phyloP scores from a whole-genome alignment of 1,140 invertebrate genomes.

The Lepeophtheirus salmonis region DNA sequence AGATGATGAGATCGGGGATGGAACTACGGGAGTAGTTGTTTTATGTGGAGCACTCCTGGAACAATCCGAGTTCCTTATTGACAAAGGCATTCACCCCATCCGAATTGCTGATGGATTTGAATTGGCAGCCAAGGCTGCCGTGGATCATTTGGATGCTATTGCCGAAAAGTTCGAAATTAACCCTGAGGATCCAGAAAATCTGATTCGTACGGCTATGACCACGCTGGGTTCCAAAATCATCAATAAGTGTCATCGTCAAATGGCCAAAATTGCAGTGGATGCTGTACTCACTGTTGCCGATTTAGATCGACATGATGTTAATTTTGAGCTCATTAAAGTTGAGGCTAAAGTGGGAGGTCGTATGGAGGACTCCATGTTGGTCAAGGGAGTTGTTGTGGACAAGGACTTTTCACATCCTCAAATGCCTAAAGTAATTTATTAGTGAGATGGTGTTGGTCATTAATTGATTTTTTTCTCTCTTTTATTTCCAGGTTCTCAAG shows the following conservation, averaged over 20 bases:
- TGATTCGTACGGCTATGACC: conserved; percentile 91
- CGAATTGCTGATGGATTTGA: conserved; percentile 98
- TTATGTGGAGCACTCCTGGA: conserved; percentile 78
- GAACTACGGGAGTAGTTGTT: conserved; percentile 94
- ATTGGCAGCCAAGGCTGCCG: conserved; percentile 74
- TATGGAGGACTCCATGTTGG: conserved; percentile 89
- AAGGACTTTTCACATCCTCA: conserved; percentile 99
- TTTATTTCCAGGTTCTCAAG: conserved; percentile 37
- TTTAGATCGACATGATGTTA: conserved; percentile 80
- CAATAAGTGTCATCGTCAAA: conserved; percentile 56
- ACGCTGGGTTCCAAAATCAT: conserved; percentile 97
- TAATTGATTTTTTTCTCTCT: not conserved
- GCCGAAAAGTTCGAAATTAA: conserved; percentile 72
- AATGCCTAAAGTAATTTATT: conserved; percentile 68
- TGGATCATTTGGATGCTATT: conserved; percentile 68
- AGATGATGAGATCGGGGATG: conserved; percentile 99
- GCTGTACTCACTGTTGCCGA: conserved; percentile 86
- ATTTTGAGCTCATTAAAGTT: conserved; percentile 98
- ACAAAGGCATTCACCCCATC: conserved; percentile 95
- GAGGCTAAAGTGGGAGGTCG: conserved; percentile 94
- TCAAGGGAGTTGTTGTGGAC: conserved; percentile 91
- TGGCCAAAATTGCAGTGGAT: conserved; percentile 97
- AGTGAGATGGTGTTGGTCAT: not conserved
- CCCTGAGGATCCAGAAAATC: conserved; percentile 57
- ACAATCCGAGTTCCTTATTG: conserved; percentile 75